A percentile compares a stretch with the other conserved stretches of the same genome.
Conservation (phyloP, 2,113 vertebrate genomes). For the Lepidiolamprologus cunningtoni region DNA sequence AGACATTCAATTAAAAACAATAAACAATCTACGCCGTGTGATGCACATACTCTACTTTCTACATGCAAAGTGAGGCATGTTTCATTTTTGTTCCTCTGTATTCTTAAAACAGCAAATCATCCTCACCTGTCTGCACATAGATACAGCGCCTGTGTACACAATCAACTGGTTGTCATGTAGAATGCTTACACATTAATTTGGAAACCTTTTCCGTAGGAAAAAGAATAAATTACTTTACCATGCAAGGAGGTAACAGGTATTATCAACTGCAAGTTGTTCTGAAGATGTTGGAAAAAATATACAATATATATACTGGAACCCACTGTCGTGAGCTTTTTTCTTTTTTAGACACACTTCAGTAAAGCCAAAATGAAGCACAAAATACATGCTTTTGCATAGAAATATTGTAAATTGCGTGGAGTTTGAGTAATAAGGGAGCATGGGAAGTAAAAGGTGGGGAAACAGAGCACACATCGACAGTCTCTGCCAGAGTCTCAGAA, state of each 20-base stretch:
- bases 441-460: background rate
- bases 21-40: constrained; percentile 1
- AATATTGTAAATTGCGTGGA: constrained; percentile 6
- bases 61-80: constrained; percentile 1
- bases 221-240: constrained; percentile 70
- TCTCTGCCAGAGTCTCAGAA: constrained; percentile 7
- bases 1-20: constrained; percentile 23
- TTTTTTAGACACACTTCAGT: constrained; percentile 37
- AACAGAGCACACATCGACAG: constrained; percentile 14
- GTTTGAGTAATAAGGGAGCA: constrained; percentile 21
- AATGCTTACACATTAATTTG: constrained; percentile 62
- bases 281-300: constrained; percentile 25
- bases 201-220: constrained; percentile 72
- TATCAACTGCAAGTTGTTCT: constrained; percentile 24
- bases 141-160: constrained; percentile 24
- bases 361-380: constrained; percentile 40
- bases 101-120: constrained; percentile 1
- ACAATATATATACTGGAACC: constrained; percentile 31
- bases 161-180: constrained; percentile 40
- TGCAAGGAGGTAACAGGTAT: constrained; percentile 61
- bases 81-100: background rate
- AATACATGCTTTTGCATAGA: constrained; percentile 69
- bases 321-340: background rate
- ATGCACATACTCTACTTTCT: background rate
- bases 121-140: background rate